phyloP scores from a whole-genome alignment of 2,113 vertebrate genomes.

The Ascaphus truei region DNA sequence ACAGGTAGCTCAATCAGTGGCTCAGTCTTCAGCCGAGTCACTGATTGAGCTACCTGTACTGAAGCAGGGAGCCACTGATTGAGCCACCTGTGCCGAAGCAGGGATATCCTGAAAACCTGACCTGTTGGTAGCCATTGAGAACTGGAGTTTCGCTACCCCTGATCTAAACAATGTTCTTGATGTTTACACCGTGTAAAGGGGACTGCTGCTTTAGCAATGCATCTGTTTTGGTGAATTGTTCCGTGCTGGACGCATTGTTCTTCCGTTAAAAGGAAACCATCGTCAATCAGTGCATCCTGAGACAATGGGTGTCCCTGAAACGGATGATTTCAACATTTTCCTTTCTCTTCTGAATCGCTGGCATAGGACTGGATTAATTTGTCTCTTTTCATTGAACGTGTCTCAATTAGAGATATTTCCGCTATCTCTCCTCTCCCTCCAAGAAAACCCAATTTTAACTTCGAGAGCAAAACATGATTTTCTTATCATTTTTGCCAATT shows the following conservation, averaged over 20 bases:
- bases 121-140: no score
- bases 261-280: neutral
- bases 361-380: conserved; percentile 19
- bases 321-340: conserved; percentile 27
- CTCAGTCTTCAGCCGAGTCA: no score
- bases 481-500: neutral
- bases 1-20: no score
- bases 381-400: conserved; percentile 23
- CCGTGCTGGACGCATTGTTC: neutral
- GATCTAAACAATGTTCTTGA: no score
- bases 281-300: conserved; percentile 9
- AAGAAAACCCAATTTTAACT: neutral
- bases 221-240: no score
- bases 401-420: conserved; percentile 32
- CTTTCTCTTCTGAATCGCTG: conserved; percentile 12
- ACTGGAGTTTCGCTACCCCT: no score
- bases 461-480: neutral
- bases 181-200: no score
- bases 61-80: no score
- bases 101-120: no score
- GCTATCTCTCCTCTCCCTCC: neutral
- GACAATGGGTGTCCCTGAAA: conserved; percentile 18
- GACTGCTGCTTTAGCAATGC: no score
- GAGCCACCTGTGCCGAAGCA: no score
- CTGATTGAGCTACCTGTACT: no score